Base-by-base conservation (phyloP, 2,888 invertebrate genomes). In the Ceriagrion tenellum region DNA sequence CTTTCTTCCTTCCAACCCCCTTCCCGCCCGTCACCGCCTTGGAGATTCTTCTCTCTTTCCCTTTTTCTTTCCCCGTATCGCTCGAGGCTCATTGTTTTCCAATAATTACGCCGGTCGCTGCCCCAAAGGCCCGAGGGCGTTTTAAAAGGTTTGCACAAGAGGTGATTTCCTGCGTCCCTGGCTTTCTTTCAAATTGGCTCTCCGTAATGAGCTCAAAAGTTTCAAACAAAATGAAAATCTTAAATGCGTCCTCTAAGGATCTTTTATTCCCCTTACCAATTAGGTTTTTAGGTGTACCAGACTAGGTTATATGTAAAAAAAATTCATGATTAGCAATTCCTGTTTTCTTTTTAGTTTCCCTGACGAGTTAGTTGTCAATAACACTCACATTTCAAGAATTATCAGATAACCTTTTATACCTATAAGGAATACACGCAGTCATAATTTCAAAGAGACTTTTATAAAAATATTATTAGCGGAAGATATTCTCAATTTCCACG, bases 41-140 rank as follows among this genome's bases (percentile, higher is more conserved):
- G 59, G 3, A 12, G 20, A 20, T 6, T 59, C 12, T 59, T 59
- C 20, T 20, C 16, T 56, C 56, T 59, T 59, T 59, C 13, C 20
- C 23, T 47, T 88, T 40, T 26, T 47, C 23, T 35, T 88, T 88
- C 35, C 88, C 8, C 55, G 12, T 35, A 35, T 35, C 35, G 35
- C 35, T 35, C 35, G 30, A 35, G 81, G 81, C 81, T 81, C 81
- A 81, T 81, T 81, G 81, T 81, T 81, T 81, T 81, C 81, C 81
- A 35, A 81, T 81, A 81, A 81, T 81, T 81, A 81, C 81, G 16
- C 30, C 30, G 26, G 35, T 16, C 30, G 26, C 35, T 35, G 30
- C 81, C 35, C 81, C 18, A 3, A 18, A 35, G 81, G 16, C 81
- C 35, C 16, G 30, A 30, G 81, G 35, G 3, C 16, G 35, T 35